phyloP scores from a whole-genome alignment of 2,797 vertebrate genomes.

The Phoebastria nigripes region DNA sequence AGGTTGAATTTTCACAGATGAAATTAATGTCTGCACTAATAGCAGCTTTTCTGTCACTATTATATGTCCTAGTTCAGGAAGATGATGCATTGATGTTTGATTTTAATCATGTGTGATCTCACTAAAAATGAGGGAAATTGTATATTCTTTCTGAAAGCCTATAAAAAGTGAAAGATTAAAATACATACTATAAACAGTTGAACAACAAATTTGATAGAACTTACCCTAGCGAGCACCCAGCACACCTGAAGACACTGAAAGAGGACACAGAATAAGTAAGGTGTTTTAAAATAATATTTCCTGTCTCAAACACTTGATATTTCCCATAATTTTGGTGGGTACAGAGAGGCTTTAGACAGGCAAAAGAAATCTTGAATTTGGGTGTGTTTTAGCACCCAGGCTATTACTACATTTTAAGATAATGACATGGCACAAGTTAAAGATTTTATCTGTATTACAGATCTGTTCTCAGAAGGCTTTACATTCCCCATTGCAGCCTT shows the following conservation, averaged over 20 bases:
- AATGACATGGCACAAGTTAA: not conserved
- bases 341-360: not conserved
- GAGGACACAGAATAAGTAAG: not conserved
- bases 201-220: not conserved
- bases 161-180: not conserved
- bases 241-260: not conserved
- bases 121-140: not conserved
- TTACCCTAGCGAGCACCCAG: not conserved
- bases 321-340: not conserved
- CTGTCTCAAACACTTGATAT: not conserved
- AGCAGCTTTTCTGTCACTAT: not conserved
- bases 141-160: not conserved
- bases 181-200: not conserved
- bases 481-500: conserved; percentile 28
- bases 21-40: not conserved
- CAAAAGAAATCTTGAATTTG: not conserved
- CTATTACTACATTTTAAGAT: not conserved
- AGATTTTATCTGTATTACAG: conserved; percentile 44
- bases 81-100: not conserved
- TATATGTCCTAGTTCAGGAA: not conserved
- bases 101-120: not conserved
- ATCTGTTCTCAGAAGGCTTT: conserved; percentile 35
- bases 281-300: not conserved
- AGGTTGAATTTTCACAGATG: not conserved
- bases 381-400: not conserved